Evolutionary conservation across 2,797 vertebrate genomes (phyloP).

Genomic region (Halcyon leucocephala): DNA sequence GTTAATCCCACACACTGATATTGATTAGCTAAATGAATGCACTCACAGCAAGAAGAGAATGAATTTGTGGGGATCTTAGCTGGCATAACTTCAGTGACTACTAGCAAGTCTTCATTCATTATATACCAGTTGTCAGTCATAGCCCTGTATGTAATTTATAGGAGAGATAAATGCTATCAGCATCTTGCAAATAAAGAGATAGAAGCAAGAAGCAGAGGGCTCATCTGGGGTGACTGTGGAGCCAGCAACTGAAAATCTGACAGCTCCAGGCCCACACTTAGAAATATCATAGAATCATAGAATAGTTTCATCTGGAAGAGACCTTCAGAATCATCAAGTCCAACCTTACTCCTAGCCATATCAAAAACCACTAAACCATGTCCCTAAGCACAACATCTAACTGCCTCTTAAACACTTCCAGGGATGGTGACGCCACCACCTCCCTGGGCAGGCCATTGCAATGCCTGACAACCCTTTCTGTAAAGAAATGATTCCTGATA

Average conservation of each 20-base stretch:
- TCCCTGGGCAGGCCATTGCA: too few species aligned
- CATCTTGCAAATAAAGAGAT: neutral
- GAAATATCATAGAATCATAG: neutral
- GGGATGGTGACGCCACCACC: too few species aligned
- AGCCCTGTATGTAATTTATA: neutral
- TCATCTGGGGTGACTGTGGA: neutral
- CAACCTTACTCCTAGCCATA: too few species aligned
- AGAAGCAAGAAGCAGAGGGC: neutral
- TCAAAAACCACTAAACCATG: too few species aligned
- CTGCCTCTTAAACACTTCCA: too few species aligned
- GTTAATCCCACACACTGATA: constrained; percentile 25
- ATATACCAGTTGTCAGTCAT: constrained; percentile 14
- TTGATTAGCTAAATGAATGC: constrained; percentile 21
- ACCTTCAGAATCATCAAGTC: too few species aligned
- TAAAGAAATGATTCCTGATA: too few species aligned
- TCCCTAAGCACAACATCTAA: too few species aligned
- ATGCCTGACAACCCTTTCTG: too few species aligned
- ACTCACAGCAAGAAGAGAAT: neutral
- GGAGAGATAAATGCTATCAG: neutral
- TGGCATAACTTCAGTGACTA: constrained; percentile 24
- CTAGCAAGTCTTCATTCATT: constrained; percentile 35
- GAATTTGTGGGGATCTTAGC: neutral
- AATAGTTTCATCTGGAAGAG: too few species aligned
- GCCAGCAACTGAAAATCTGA: neutral
- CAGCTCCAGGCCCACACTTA: neutral